Base-by-base conservation (phyloP, 2,888 invertebrate genomes). In the Teinopalpus imperialis region DNA sequence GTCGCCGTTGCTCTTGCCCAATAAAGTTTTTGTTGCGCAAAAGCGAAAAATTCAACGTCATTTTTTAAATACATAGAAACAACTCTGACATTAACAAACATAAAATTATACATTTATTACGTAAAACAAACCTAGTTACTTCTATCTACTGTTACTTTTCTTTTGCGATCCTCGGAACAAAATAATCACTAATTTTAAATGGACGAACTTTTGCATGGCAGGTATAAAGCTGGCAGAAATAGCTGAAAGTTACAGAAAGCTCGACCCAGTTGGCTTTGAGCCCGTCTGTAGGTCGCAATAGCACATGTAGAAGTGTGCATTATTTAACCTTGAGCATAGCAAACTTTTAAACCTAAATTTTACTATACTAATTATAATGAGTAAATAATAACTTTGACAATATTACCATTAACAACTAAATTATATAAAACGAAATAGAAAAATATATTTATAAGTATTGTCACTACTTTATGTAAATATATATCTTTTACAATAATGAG, bases 211-310 rank as follows among this genome's bases (percentile, higher is more conserved):
- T 57, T 56, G 44, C 53, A 52, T 54, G 47, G 54, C 53, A 56
- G 61, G 61, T 61, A 66, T 61, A 57, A 66, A 63, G 66, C 67
- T 72, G 67, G 67, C 67, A 66, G 56, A 63, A 73, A 63, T 66
- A 69, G 66, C 73, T 69, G 76, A 77, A 85, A 83, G 77, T 85
- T 82, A 70, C 73, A 74, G 73, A 77, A 76, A 73, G 69, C 79
- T 70, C 83, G 87, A 86, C 86, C 86, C 67, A 87, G 75, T 87
- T 87, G 87, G 87, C 87, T 70, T 66, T 52, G 61, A 75, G 82
- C 81, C 82, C 80, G 72, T 57, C 66, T 62, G 56, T 67, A 62
- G 66, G 68, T 76, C 66, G 68, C 59, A 70, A 61, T 64, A 66
- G 62, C 63, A 59, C 65, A 63, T 61, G 61, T 61, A 61, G 55